Evolutionary conservation across 2,113 vertebrate species (phyloP).

Genomic region (Numida meleagris): DNA sequence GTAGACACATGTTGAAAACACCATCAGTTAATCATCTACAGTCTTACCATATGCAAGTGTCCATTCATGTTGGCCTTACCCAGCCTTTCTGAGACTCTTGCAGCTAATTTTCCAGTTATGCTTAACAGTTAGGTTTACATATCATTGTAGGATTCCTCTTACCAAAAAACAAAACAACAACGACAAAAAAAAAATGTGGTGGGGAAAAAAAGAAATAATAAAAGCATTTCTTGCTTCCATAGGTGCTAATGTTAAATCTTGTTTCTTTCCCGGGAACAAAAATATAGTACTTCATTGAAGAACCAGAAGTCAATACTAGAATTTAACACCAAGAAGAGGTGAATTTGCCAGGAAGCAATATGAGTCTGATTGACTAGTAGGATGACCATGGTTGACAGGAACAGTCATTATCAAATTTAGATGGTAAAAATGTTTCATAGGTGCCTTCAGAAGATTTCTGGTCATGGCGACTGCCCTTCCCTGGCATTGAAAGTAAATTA

Average conservation of each 20-base stretch:
- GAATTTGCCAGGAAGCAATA: neutral
- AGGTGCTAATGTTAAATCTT: neutral
- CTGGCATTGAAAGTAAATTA: neutral
- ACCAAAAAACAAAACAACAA: neutral
- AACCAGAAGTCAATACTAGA: too few relatives aligned
- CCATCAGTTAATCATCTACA: neutral
- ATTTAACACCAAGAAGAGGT: neutral
- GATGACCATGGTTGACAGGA: neutral
- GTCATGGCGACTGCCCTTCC: neutral
- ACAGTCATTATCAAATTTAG: neutral
- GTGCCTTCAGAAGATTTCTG: neutral
- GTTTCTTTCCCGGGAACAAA: neutral
- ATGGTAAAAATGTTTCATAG: neutral
- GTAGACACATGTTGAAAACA: neutral
- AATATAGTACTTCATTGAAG: neutral
- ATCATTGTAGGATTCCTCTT: neutral
- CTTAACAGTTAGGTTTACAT: neutral
- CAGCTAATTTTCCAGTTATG: neutral
- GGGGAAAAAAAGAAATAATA: neutral
- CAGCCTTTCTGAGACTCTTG: neutral
- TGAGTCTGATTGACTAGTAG: neutral
- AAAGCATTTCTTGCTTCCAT: neutral
- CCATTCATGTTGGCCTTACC: neutral
- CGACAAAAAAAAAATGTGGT: neutral
- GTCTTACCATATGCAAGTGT: neutral